Evolutionary conservation across 2,797 vertebrate genomes (phyloP).

Genomic region (Sternarchorhynchus goeldii): DNA sequence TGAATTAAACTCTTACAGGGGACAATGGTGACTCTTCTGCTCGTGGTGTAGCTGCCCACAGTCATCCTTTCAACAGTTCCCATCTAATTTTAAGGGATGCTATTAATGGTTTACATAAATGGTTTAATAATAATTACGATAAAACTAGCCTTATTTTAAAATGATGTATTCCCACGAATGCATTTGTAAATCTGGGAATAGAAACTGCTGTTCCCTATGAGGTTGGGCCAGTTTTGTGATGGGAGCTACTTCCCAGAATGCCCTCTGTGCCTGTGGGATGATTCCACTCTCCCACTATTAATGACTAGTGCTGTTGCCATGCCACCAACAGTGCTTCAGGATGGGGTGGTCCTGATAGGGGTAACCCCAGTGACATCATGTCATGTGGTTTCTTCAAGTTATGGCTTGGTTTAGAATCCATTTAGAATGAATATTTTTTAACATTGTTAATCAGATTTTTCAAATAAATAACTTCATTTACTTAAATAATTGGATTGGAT

Average conservation of each 20-base stretch:
- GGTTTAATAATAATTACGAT: background rate
- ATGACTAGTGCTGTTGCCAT: constrained; percentile 5
- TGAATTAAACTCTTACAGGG: background rate
- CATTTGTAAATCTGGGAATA: background rate
- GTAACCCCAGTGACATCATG: background rate
- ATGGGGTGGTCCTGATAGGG: background rate
- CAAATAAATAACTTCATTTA: too few species aligned
- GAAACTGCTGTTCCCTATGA: background rate
- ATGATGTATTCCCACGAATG: background rate
- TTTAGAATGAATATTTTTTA: too few species aligned
- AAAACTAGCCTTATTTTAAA: background rate
- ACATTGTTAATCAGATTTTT: too few species aligned
- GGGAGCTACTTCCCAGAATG: constrained; percentile 4
- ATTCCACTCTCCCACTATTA: background rate
- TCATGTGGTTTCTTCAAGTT: background rate
- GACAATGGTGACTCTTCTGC: background rate
- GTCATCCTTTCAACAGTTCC: too few species aligned
- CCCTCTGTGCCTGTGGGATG: background rate
- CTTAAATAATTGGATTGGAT: too few species aligned
- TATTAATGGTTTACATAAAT: background rate
- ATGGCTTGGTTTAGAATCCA: too few species aligned
- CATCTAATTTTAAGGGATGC: background rate
- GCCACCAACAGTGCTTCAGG: background rate
- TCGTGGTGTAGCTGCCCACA: too few species aligned
- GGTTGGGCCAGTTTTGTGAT: background rate